Percentiles rank a stretch among this genome's conserved stretches.
phyloP scores from a whole-genome alignment of 2,113 vertebrate genomes.

The Albula glossodonta region DNA sequence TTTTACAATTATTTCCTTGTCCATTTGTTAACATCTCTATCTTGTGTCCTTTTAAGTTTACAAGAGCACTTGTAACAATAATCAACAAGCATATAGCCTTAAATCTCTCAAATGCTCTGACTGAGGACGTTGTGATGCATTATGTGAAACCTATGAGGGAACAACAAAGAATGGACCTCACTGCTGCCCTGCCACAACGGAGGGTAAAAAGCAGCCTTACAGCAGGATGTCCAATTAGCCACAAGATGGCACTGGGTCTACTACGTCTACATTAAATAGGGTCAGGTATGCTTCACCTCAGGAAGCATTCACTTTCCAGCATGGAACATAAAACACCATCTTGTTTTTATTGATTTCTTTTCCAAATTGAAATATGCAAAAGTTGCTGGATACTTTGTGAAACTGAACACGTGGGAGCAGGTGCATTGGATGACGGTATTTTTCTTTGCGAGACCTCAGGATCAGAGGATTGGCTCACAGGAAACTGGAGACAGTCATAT shows the following conservation, averaged over 20 bases:
- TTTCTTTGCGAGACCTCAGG: not conserved
- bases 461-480: not conserved
- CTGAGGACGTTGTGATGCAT: not conserved
- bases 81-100: not conserved
- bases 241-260: conserved; percentile 17
- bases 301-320: not conserved
- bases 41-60: not conserved
- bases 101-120: not conserved
- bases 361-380: not conserved
- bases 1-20: not conserved
- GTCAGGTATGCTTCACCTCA: not conserved
- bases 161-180: not conserved
- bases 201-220: not conserved
- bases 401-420: not conserved
- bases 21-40: not conserved
- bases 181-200: not conserved
- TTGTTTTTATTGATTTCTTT: not conserved
- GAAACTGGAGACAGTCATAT: not conserved
- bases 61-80: not conserved
- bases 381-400: not conserved
- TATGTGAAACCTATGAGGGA: not conserved
- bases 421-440: not conserved
- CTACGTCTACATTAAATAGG: not conserved
- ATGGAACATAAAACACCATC: not conserved
- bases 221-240: not conserved